Base-by-base conservation (phyloP, 2,113 vertebrate species). In the Leucopsar rothschildi region DNA sequence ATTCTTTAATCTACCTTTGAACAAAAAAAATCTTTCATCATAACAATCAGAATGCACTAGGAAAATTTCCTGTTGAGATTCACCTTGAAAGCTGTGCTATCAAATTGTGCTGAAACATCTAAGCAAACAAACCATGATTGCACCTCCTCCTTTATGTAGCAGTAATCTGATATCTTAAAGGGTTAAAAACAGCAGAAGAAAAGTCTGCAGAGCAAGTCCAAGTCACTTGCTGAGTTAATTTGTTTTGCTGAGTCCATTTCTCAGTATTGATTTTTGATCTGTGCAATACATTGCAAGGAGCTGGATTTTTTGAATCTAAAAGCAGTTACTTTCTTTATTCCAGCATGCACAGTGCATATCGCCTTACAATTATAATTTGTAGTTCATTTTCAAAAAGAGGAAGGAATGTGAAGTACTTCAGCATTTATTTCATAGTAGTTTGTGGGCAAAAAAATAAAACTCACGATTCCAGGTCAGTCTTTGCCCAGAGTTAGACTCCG, bases 231-330 rank as follows among this genome's bases (percentile, higher is more conserved):
- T 71, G 91, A 97, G 95, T 97, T 98, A 96, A 98, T 98, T 98
- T 98, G 91, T 95, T 98, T 96, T 97, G 89, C 81, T 79, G 89
- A 98, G 97, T 97, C 95, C 56, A 93, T 98, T 98, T 97, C 94
- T 97, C 84, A 90, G 47, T 90, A 99, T 98, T 98, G 98, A 98
- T 98, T 98, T 99, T 98, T 98, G 70, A 98, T 98, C 93, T 97
- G 39, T 91, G 94, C 78, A 90, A 94, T 92, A 94, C 52, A 90
- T 97, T 98, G 82, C 92, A 65, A 96, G 88, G 47, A 98, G 79
- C 90, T 86, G 66, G 64, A 95, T 80, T 95, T 97, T 97, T 96
- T 97, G 79, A 86, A 97, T 90, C 80, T 95, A 95, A 98, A 97
- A 97, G 56, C 64, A 92, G 88, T 95, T 97, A 35, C 72, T 96